Conservation (phyloP, 1,140 invertebrate species). For the Phocides pigmalion region DNA sequence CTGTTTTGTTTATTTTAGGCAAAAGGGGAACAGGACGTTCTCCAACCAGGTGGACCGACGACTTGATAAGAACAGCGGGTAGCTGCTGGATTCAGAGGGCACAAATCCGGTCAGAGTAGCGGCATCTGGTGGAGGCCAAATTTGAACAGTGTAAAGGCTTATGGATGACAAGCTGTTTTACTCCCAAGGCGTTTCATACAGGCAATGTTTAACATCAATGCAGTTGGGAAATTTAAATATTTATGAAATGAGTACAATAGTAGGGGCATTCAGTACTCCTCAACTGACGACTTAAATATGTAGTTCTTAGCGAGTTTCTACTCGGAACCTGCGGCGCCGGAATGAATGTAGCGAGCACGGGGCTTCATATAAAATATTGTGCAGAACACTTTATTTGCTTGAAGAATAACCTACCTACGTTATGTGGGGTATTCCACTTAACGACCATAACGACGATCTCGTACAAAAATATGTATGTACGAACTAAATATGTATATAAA, state of each 20-base stretch:
- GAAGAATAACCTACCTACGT: not conserved
- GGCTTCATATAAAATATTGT: slow-evolving; percentile 6
- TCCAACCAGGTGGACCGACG: too few species aligned
- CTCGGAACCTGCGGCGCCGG: slow-evolving; percentile 4
- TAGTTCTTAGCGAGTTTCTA: slow-evolving; percentile 34
- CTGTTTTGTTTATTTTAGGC: too few species aligned
- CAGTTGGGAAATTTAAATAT: not conserved
- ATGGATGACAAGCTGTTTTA: too few species aligned
- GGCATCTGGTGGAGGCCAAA: too few species aligned
- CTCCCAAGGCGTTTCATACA: too few species aligned
- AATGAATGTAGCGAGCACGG: slow-evolving; percentile 12
- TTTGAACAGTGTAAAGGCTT: too few species aligned
- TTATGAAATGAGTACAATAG: not conserved
- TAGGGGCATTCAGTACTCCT: slow-evolving; percentile 8
- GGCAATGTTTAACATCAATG: too few species aligned
- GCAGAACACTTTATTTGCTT: slow-evolving; percentile 1
- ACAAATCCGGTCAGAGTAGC: too few species aligned
- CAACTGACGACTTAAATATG: slow-evolving; percentile 33
- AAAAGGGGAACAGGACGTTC: too few species aligned
- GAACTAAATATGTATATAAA: not conserved
- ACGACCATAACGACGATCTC: not conserved
- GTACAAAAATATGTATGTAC: not conserved
- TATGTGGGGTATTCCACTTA: not conserved
- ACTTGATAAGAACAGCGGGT: too few species aligned
- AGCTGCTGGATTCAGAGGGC: too few species aligned